Percentiles rank a stretch among this genome's conserved stretches.
These are phyloP conservation scores for Ferrisia virgata DNA, from an alignment of 2,888 invertebrate species.

Conservation along the genomic window DNA sequence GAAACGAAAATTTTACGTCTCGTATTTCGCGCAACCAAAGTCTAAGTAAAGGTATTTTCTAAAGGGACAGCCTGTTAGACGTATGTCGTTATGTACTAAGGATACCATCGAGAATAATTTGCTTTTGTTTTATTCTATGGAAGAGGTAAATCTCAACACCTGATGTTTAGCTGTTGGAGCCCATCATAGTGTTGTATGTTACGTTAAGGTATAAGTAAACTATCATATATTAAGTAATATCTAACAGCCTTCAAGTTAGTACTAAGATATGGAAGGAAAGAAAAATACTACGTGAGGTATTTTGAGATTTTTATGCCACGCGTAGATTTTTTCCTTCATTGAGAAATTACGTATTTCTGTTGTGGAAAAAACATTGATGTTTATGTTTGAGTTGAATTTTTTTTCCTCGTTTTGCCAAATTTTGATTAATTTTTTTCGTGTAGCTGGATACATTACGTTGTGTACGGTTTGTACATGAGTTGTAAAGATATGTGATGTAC, in stretches of 20 bases:
- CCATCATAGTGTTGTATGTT: too few relatives aligned
- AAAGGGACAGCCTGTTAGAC: background rate
- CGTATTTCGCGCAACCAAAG: background rate
- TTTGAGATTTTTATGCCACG: background rate
- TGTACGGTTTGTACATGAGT: too few relatives aligned
- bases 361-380: background rate
- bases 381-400: background rate
- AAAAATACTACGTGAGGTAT: background rate
- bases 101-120: conserved; percentile 3
- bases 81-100: background rate
- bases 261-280: background rate
- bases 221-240: background rate
- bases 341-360: background rate
- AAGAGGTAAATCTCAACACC: background rate
- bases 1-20: background rate
- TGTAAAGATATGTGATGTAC: too few relatives aligned
- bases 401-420: background rate
- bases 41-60: background rate
- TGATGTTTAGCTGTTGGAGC: background rate
- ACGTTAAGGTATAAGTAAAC: background rate
- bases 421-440: background rate
- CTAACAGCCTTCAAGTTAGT: background rate
- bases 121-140: background rate
- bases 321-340: background rate
- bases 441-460: background rate